These are phyloP conservation scores for Python bivittatus DNA, from an alignment of 2,113 vertebrate genomes.

Conservation along the genomic window DNA sequence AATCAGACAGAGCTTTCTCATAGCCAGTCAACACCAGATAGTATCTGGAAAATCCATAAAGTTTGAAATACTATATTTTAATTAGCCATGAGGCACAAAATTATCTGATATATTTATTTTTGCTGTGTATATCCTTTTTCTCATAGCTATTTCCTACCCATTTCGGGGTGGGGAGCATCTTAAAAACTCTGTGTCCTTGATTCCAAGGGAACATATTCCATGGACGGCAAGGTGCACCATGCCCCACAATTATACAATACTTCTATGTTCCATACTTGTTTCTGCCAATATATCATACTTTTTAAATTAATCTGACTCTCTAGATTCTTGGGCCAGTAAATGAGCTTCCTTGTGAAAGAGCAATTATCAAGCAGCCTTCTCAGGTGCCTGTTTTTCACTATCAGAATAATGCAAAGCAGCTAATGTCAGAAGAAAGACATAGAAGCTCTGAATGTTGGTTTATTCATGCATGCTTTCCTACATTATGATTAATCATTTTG, in stretches of 20 bases:
- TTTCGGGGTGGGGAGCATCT: neutral
- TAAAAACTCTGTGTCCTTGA: neutral
- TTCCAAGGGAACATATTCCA: neutral
- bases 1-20: neutral
- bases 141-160: neutral
- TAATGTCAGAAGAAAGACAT: neutral
- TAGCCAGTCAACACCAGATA: neutral
- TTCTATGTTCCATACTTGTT: neutral
- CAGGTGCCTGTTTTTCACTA: constrained; percentile 10
- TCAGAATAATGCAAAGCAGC: neutral
- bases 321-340: neutral
- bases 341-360: neutral
- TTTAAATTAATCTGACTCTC: neutral
- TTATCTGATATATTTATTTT: neutral
- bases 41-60: neutral
- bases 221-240: neutral
- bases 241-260: neutral
- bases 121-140: neutral
- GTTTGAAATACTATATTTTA: neutral
- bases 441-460: neutral
- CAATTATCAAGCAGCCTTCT: neutral
- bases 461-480: constrained; percentile 7
- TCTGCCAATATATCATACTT: neutral
- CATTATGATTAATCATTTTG: constrained; percentile 23
- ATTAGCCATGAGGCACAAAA: neutral